phyloP scores from a whole-genome alignment of 2,797 vertebrate genomes.

The Phalanger gymnotis region DNA sequence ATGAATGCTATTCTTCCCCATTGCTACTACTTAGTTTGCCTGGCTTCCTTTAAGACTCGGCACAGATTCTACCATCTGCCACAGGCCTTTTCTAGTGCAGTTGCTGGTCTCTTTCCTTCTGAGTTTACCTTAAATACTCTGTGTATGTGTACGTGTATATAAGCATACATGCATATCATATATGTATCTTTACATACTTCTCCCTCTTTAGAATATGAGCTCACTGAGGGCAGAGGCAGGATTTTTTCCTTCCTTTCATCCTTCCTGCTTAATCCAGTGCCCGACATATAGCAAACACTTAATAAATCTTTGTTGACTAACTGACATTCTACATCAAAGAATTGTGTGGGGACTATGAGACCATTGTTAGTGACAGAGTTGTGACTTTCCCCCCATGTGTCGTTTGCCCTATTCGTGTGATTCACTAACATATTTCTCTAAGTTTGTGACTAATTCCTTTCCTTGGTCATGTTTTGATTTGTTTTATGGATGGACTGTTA shows the following conservation, averaged over 20 bases:
- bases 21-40: neutral
- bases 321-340: neutral
- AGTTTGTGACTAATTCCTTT: neutral
- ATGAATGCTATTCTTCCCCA: neutral
- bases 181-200: no score
- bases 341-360: neutral
- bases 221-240: neutral
- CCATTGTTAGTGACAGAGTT: neutral
- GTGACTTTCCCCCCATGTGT: neutral
- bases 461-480: neutral
- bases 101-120: neutral
- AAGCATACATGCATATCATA: no score
- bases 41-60: neutral
- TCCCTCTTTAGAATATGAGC: no score
- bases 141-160: neutral
- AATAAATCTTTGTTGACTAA: conserved; percentile 3
- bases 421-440: neutral
- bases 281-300: neutral
- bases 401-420: neutral
- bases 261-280: neutral
- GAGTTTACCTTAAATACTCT: neutral
- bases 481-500: neutral
- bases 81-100: neutral
- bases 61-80: neutral
- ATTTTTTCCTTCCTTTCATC: neutral